phyloP scores from a whole-genome alignment of 2,113 vertebrate genomes.

The Antechinus stuartii region DNA sequence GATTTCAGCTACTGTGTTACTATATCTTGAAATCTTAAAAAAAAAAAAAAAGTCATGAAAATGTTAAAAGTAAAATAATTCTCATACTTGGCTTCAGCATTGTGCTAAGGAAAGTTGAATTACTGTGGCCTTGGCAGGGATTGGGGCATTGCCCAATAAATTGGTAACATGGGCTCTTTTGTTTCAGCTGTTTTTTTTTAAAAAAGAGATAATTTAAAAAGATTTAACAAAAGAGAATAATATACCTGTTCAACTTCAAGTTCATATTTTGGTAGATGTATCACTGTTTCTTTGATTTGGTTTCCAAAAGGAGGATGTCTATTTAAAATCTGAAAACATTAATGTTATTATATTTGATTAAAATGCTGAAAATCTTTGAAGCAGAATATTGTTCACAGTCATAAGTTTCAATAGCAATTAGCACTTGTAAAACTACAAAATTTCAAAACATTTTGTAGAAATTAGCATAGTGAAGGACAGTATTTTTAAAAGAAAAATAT shows the following conservation, averaged over 20 bases:
- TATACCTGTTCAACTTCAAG: conserved; percentile 91
- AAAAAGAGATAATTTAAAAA: conserved; percentile 30
- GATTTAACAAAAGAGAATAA: conserved; percentile 48
- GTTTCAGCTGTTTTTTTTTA: neutral
- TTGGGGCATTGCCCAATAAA: neutral
- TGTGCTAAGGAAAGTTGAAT: conserved; percentile 20
- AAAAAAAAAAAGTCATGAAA: conserved; percentile 67
- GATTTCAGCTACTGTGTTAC: conserved; percentile 89
- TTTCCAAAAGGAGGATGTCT: conserved; percentile 98
- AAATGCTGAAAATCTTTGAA: conserved; percentile 48
- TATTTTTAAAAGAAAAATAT: conserved; percentile 51
- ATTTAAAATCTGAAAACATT: conserved; percentile 93
- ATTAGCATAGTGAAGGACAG: conserved; percentile 14
- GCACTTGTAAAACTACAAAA: conserved; percentile 17
- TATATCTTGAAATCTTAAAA: conserved; percentile 91
- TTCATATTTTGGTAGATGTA: conserved; percentile 94
- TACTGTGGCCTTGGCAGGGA: neutral
- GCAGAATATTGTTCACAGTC: conserved; percentile 49
- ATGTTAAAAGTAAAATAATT: conserved; percentile 56
- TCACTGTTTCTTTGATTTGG: conserved; percentile 95
- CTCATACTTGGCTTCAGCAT: conserved; percentile 18
- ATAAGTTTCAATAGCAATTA: conserved; percentile 50
- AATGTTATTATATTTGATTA: conserved; percentile 55
- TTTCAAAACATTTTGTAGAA: conserved; percentile 52
- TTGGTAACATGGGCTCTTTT: neutral